These are phyloP conservation scores for Pterostichus madidus DNA, from an alignment of 2,888 invertebrate species.

Conservation along the genomic window DNA sequence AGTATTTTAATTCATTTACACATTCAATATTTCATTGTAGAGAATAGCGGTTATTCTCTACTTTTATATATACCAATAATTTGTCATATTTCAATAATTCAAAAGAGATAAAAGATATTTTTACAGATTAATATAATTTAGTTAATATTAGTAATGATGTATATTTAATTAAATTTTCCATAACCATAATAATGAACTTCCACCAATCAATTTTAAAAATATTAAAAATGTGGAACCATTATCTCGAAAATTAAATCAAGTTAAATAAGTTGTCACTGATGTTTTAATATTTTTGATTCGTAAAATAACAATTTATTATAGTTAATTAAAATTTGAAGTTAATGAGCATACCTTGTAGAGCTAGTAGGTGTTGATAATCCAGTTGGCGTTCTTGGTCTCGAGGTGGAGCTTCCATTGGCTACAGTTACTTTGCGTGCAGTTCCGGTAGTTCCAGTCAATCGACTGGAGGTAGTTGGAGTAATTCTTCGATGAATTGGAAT, in stretches of 20 bases:
- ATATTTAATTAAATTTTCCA: slow-evolving; percentile 3
- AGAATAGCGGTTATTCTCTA: too few relatives aligned
- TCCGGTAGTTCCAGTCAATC: slow-evolving; percentile 77
- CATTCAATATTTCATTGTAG: slow-evolving; percentile 29
- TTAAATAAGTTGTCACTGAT: not conserved
- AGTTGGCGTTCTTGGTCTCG: slow-evolving; percentile 87
- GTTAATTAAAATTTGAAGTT: slow-evolving; percentile 60
- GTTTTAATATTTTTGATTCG: not conserved
- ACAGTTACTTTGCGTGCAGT: slow-evolving; percentile 82
- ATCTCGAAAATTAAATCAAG: too few relatives aligned
- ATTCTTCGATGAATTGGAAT: slow-evolving; percentile 88
- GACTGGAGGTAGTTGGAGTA: slow-evolving; percentile 80
- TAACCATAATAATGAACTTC: slow-evolving; percentile 20
- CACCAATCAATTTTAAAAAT: slow-evolving; percentile 31
- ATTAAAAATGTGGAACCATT: too few relatives aligned
- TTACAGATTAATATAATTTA: not conserved
- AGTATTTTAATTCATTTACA: not conserved
- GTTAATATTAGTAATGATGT: slow-evolving; percentile 23
- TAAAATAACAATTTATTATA: slow-evolving; percentile 68
- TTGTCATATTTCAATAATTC: too few relatives aligned
- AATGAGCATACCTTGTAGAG: slow-evolving; percentile 83
- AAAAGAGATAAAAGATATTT: not conserved
- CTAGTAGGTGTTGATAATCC: slow-evolving; percentile 87
- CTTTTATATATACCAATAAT: too few relatives aligned
- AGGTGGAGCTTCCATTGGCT: slow-evolving; percentile 77